Percentiles rank a stretch among this genome's conserved stretches.
Evolutionary conservation across 2,888 invertebrate genomes (phyloP).

Genomic region (Drymonia ruficornis): DNA sequence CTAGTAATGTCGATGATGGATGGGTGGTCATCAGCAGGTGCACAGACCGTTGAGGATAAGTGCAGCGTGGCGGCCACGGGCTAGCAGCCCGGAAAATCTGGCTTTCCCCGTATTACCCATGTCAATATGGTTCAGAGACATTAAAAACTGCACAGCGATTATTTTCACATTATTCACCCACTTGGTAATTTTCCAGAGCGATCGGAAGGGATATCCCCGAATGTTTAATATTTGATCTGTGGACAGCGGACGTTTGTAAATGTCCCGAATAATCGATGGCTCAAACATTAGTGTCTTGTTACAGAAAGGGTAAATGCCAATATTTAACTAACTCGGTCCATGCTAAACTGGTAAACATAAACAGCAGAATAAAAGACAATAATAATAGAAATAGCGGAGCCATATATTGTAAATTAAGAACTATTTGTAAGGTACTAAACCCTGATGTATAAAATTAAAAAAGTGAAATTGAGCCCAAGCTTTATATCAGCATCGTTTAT

Average conservation of each 20-base stretch:
- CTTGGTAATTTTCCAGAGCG: not conserved
- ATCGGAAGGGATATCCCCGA: not conserved
- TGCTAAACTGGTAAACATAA: not conserved
- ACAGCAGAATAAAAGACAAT: not conserved
- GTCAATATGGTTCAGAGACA: slow-evolving; percentile 22
- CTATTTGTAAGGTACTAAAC: not conserved
- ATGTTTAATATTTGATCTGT: slow-evolving; percentile 46
- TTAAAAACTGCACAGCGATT: slow-evolving; percentile 4
- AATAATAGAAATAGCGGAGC: not conserved
- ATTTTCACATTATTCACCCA: slow-evolving; percentile 10
- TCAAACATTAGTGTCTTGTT: slow-evolving; percentile 52
- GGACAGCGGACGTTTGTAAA: slow-evolving; percentile 52
- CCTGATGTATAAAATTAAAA: not conserved
- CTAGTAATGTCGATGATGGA: not conserved
- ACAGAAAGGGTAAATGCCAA: slow-evolving; percentile 29
- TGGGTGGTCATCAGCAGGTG: slow-evolving; percentile 56
- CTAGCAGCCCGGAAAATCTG: slow-evolving; percentile 71
- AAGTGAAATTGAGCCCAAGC: slow-evolving; percentile 3
- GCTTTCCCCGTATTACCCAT: slow-evolving; percentile 66
- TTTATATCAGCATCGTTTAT: slow-evolving; percentile 2
- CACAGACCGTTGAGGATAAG: slow-evolving; percentile 63
- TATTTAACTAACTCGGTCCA: not conserved
- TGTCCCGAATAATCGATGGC: slow-evolving; percentile 62
- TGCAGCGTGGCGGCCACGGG: slow-evolving; percentile 68
- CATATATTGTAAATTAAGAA: not conserved